These are phyloP conservation scores for Phrynosoma platyrhinos DNA, from an alignment of 2,113 vertebrate species.

Conservation along the genomic window DNA sequence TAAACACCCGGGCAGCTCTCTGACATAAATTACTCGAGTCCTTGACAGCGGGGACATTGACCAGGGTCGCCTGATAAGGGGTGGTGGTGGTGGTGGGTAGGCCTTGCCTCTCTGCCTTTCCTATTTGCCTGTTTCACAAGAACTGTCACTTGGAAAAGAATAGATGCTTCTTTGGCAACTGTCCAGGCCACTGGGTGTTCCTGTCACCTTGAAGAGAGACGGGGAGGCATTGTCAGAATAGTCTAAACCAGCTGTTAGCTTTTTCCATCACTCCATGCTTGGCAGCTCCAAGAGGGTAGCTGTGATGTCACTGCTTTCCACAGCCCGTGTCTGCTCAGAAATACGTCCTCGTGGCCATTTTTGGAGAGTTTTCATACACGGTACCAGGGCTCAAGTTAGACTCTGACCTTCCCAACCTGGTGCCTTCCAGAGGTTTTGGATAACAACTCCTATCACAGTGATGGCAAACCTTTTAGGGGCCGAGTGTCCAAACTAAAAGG, in stretches of 20 bases:
- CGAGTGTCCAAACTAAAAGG: no score
- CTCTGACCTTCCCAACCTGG: no score
- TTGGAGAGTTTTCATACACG: background rate
- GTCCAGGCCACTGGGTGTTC: slow-evolving; percentile 75
- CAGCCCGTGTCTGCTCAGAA: background rate
- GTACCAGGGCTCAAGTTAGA: no score
- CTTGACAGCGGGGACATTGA: slow-evolving; percentile 91
- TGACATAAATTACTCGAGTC: slow-evolving; percentile 92
- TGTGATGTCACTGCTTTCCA: background rate
- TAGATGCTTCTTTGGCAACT: slow-evolving; percentile 80
- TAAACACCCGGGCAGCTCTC: slow-evolving; percentile 83
- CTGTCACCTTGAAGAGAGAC: slow-evolving; percentile 76
- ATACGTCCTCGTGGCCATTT: background rate
- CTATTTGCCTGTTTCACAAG: slow-evolving; percentile 80
- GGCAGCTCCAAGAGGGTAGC: background rate
- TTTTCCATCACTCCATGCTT: background rate
- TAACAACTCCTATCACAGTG: no score
- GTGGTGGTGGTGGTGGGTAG: slow-evolving; percentile 57
- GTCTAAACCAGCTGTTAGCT: slow-evolving; percentile 64
- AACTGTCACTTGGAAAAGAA: slow-evolving; percentile 77
- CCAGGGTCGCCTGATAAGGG: slow-evolving; percentile 89
- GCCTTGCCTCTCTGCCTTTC: slow-evolving; percentile 75
- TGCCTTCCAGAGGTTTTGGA: no score
- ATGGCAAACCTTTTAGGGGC: no score
- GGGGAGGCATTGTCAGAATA: slow-evolving; percentile 68